phyloP scores from a whole-genome alignment of 2,888 invertebrate species.

The Agelastica alni region DNA sequence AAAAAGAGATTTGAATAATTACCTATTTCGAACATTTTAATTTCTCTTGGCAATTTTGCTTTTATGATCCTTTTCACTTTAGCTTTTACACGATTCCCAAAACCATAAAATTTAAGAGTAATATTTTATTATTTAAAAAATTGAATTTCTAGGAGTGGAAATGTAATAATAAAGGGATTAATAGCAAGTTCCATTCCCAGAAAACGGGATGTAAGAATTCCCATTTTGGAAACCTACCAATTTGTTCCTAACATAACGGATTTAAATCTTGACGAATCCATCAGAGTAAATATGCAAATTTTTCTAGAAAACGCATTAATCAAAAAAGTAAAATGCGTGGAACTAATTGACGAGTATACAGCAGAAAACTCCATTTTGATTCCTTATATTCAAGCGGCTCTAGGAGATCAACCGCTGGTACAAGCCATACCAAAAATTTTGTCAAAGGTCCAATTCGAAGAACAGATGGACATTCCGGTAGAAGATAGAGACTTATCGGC shows the following conservation, averaged over 20 bases:
- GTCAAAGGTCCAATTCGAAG: constrained; percentile 41
- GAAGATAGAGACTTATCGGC: constrained; percentile 64
- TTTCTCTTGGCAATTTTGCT: too few relatives aligned
- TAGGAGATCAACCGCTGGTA: constrained; percentile 71
- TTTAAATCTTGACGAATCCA: constrained; percentile 49
- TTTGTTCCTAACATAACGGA: constrained; percentile 67
- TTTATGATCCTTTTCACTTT: too few relatives aligned
- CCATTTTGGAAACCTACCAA: constrained; percentile 75
- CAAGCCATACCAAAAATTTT: constrained; percentile 69
- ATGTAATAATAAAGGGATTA: constrained; percentile 77
- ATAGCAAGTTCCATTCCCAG: constrained; percentile 76
- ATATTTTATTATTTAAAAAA: too few relatives aligned
- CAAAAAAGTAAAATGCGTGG: constrained; percentile 59
- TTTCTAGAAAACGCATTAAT: constrained; percentile 68
- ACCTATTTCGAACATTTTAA: too few relatives aligned
- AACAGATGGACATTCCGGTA: constrained; percentile 57
- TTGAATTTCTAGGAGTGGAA: constrained; percentile 69
- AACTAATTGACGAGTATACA: constrained; percentile 42
- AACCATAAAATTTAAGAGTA: too few relatives aligned
- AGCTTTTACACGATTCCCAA: too few relatives aligned
- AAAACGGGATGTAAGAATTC: constrained; percentile 69
- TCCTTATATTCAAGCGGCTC: constrained; percentile 61
- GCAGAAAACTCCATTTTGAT: constrained; percentile 58
- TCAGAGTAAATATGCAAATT: constrained; percentile 69
- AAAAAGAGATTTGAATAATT: too few relatives aligned